Base-by-base conservation (phyloP, 92 coral and sea anemone species). In the Isaurus tuberculatus region DNA sequence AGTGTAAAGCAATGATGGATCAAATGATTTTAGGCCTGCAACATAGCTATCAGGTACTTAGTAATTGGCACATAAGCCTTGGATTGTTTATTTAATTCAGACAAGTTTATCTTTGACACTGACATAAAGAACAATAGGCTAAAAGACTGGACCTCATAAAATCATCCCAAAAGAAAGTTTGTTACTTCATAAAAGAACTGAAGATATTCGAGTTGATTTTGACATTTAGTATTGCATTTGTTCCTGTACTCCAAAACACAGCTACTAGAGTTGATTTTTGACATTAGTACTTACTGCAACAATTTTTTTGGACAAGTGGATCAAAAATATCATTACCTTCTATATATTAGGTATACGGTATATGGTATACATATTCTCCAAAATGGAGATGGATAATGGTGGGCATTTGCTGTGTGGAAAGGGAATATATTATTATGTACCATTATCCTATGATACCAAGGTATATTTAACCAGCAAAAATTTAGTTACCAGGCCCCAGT, bases 1-100 rank as follows among this genome's bases (percentile, higher is more conserved):
- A 77, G 60, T 88, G 91, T 42, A 72, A 88, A 73, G 84, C 88
- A 75, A 88, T 88, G 91, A 29, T 88, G 85, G 75, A 88, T 64
- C 84, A 79, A 61, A 8, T 63, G 33, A 8, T 79, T 61, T 63
- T 63, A 34, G 84, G 84, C 34, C 84, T 79, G 33, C 73, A 79
- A 7, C 33, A 33, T 60, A 73, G 79, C 79, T 79, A 79, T 79
- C 58, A 79, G 73, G 84, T 79, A 79, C 84, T 61, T 74, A 49
- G 37, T 44, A 23, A 74, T 42, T 74, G 65, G 66, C 37, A 70
- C 20, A 11, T 28, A 70, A 5, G 19, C 75, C 42, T 69, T 69
- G 20, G 11, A 13, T 32, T 70, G 75, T 3, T 44, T 43, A 13
- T 46, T 73, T 73, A 44, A 20, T 73, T 44, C 64, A 73, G 19